These are phyloP conservation scores for Bibio marci DNA, from an alignment of 2,888 invertebrate genomes.

Conservation along the genomic window DNA sequence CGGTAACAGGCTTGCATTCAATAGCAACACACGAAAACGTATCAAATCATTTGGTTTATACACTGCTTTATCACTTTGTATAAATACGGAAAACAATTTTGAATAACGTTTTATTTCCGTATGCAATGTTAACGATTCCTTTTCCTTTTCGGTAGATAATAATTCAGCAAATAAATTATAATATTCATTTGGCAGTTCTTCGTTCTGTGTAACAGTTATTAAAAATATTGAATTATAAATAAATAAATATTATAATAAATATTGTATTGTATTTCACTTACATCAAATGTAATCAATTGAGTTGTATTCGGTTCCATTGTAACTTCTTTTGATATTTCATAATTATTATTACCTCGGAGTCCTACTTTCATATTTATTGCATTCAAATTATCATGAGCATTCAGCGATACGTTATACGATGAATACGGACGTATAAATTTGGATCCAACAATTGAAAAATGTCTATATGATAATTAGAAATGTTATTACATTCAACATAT, in stretches of 20 bases:
- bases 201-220: too few species aligned
- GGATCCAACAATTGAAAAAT: constrained; percentile 1
- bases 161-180: constrained; percentile 32
- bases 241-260: too few species aligned
- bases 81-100: constrained; percentile 43
- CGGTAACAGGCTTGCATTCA: constrained; percentile 51
- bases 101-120: too few species aligned
- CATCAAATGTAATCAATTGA: constrained; percentile 52
- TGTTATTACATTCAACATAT: too few species aligned
- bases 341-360: constrained; percentile 44
- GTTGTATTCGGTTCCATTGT: constrained; percentile 55
- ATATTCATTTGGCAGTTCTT: neutral
- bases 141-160: too few species aligned
- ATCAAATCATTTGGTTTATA: constrained; percentile 69
- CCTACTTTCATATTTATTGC: constrained; percentile 51
- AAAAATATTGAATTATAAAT: too few species aligned
- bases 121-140: too few species aligned
- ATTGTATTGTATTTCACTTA: constrained; percentile 27
- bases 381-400: constrained; percentile 24
- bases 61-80: constrained; percentile 75
- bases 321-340: constrained; percentile 46
- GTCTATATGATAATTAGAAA: too few species aligned
- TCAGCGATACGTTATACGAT: neutral
- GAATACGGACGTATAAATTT: neutral
- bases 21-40: constrained; percentile 55